These are phyloP conservation scores for Busseola fusca DNA, from an alignment of 2,888 invertebrate species.

Conservation along the genomic window DNA sequence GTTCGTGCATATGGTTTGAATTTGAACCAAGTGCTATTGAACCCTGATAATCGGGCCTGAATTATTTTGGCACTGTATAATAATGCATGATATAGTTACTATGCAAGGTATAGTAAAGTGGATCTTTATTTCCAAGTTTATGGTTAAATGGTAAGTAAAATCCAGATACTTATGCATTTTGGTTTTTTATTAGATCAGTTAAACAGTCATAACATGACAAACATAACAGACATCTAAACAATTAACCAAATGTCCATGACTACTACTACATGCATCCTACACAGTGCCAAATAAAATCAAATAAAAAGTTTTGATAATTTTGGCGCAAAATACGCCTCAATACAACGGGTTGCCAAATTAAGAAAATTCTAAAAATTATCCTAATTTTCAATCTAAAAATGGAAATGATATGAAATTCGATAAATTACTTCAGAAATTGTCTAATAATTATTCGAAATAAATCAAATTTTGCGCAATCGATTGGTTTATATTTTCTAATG, in stretches of 20 bases:
- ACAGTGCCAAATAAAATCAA: slow-evolving; percentile 73
- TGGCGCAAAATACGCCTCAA: slow-evolving; percentile 71
- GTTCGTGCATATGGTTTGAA: slow-evolving; percentile 41
- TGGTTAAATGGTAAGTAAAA: slow-evolving; percentile 16
- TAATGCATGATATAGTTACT: slow-evolving; percentile 57
- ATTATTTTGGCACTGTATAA: slow-evolving; percentile 63
- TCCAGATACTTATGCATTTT: slow-evolving; percentile 28
- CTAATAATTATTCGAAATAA: slow-evolving; percentile 24
- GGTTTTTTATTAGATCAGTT: slow-evolving; percentile 31
- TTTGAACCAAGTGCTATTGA: slow-evolving; percentile 42
- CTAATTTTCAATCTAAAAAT: slow-evolving; percentile 30
- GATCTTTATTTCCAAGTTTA: slow-evolving; percentile 21
- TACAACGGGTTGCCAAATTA: slow-evolving; percentile 77
- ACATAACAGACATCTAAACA: slow-evolving; percentile 17
- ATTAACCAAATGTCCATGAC: slow-evolving; percentile 10
- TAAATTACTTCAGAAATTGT: slow-evolving; percentile 29
- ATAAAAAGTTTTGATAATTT: slow-evolving; percentile 66
- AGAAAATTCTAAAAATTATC: slow-evolving; percentile 32
- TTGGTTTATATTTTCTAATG: slow-evolving; percentile 59
- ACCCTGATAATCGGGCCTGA: slow-evolving; percentile 51
- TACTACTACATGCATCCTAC: slow-evolving; percentile 49
- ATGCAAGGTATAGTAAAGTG: slow-evolving; percentile 40
- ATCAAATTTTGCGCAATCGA: slow-evolving; percentile 7
- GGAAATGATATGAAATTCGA: slow-evolving; percentile 22
- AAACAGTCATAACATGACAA: slow-evolving; percentile 28